Base-by-base conservation (phyloP, 1,140 invertebrate genomes). In the Gyrodactylus bullatarudis region DNA sequence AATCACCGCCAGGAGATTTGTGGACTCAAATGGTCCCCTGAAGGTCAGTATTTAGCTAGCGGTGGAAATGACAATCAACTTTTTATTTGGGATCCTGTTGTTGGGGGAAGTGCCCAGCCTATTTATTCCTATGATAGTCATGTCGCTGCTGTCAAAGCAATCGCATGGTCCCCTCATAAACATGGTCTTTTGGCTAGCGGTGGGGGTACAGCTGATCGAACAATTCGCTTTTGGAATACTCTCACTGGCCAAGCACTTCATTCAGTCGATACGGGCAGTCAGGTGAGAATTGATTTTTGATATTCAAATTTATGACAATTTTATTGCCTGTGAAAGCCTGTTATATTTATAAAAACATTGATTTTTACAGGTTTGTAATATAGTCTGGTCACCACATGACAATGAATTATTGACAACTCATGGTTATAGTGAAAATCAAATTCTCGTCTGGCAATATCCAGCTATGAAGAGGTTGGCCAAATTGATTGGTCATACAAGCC, bases 341-440 rank as follows among this genome's bases (percentile, higher is more conserved):
- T 23, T 24, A 1, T 19, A 76, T 73, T n/a, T 75, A 34, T 26
- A 27, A 1, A 26, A 74, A 21, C 23, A 19, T 25, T 23, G 34
- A 16, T 54, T 16, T 23, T 26, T 73, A 16, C 23, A 82, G 80
- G 92, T 99, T 20, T 99, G 94, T 81, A 99, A 98, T 83, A 82
- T 99, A 71, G 93, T 93, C 23, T 99, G 95, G 95, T 97, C 92
- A 20, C 96, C 95, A 80, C 91, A 97, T 82, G 91, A 91, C 71
- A 92, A 90, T 75, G 93, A 98, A 82, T 81, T 98, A 77, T 92
- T 96, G 25, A 94, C 90, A 77, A 99, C 94, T 0, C 95, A 99
- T 80, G 95, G 95, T 0, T 99, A 99, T 79, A 97, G 93, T 25
- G 94, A 97, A 80, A 98, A 99, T 82, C 94, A 99, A 83, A 97